Base-by-base conservation (phyloP, 2,797 vertebrate species). In the Silurus aristotelis region DNA sequence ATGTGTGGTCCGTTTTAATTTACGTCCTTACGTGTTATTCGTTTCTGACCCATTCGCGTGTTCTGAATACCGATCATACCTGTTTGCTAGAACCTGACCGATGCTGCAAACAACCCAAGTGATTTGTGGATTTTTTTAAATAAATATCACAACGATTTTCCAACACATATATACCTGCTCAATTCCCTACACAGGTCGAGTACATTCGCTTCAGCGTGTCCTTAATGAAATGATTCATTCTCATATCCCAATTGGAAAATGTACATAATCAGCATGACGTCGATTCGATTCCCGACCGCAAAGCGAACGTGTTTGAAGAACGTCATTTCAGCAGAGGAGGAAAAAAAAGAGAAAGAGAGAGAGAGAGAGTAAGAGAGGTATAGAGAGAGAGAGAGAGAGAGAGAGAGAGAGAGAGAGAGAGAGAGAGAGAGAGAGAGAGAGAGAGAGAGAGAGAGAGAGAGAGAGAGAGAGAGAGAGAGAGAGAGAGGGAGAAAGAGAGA, bases 171-270 rank as follows among this genome's bases (percentile, higher is more conserved):
- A 5, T n/a, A 17, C 22, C 0, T 38, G 38, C 38, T 38, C 15
- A 7, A 7, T 52, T 52, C 43, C 20, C 20, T 25, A 7, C 48
- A 15, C 73, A 76, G 52, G 15, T 76, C 52, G 3, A 27, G 52
- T 8, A 15, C 76, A 43, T 78, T 43, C 14, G 31, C 20, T 61
- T 9, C 77, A 46, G 14, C 13, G 19, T 17, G 22, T 5, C 14
- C 3, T 63, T 80, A 63, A 64, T 80, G 78, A 48, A 46, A 79
- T 48, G 20, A 64, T 79, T 61, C 5, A 63, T 48, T 63, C 31
- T 15, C 58, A 14, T 14, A n/a, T n/a, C 58, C 58, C 76, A 61
- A 61, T 38, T 19, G 17, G 60, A 64, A 77, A 3, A 17, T 56
- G 66, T 61, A 22, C 58, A 80, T 38, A 22, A 85, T 72, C 19